These are phyloP conservation scores for Lepisosteus oculatus DNA, from an alignment of 2,113 vertebrate genomes.

Conservation along the genomic window DNA sequence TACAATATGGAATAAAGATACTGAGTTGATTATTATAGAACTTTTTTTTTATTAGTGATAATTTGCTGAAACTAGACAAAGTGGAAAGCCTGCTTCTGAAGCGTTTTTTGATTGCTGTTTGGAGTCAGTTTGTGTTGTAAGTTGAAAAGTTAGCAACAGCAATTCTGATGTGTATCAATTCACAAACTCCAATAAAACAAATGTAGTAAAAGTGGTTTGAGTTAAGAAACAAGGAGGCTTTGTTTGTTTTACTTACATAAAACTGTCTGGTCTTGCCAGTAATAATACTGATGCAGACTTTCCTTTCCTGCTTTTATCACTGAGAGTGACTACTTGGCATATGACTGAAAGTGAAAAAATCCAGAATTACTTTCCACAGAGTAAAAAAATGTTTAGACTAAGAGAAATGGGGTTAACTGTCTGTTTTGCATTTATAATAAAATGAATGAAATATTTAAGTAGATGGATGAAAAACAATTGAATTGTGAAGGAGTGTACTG, in stretches of 20 bases:
- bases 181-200: constrained; percentile 45
- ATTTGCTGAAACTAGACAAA: constrained; percentile 68
- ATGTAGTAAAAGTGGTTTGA: constrained; percentile 51
- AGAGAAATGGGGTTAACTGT: constrained; percentile 40
- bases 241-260: constrained; percentile 49
- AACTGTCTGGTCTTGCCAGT: constrained; percentile 66
- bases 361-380: constrained; percentile 52
- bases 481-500: no score
- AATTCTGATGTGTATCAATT: constrained; percentile 59
- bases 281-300: constrained; percentile 76
- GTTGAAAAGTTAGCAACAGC: constrained; percentile 46
- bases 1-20: constrained; percentile 67
- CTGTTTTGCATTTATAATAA: constrained; percentile 33
- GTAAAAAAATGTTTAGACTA: constrained; percentile 54
- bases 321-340: constrained; percentile 47
- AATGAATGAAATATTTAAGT: constrained; percentile 39
- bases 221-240: constrained; percentile 65
- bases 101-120: constrained; percentile 46
- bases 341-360: constrained; percentile 52
- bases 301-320: constrained; percentile 64
- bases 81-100: constrained; percentile 61
- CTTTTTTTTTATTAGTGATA: constrained; percentile 58
- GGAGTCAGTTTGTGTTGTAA: constrained; percentile 48
- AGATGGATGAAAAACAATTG: background rate
- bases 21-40: constrained; percentile 78